Base-by-base conservation (phyloP, 2,113 vertebrate genomes). In the Pleuronectes platessa region DNA sequence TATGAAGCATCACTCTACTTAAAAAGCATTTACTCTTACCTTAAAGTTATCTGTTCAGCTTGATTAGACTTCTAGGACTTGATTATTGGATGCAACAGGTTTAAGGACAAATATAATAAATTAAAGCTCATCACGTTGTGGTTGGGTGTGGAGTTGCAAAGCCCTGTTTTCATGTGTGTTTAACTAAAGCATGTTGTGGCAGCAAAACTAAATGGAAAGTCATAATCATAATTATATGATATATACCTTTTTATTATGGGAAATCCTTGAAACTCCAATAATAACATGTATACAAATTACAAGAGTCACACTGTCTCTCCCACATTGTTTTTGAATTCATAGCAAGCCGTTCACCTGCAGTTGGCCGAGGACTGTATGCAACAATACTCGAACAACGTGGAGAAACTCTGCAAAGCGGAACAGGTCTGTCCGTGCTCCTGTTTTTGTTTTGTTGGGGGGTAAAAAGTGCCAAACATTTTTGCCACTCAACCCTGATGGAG, bases 351-450 rank as follows among this genome's bases (percentile, higher is more conserved):
- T 54, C 96, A 99, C 90, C 95, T 99, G 79, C 95, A 94, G 70
- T 88, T 99, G 90, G 96, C 98, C 42, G 98, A 99, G 90, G 97
- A 98, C 61, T 98, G 98, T 90, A 99, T 99, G 98, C 91, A 23
- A 21, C 94, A 94, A 49, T 99, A 95, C 76, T 91, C 95, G 60
- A 85, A 93, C 79, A 95, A 95, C 3, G 93, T 98, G 88, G 97
- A 99, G 91, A 98, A 96, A 86, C 96, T 99, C 67, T 99, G 98
- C 93, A 98, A 97, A 95, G 94, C 95, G 51, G 98, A 99, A 79
- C 98, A 99, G 96, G 98, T 99, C 4, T 65, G 98, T 99, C 4
- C 61, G 11, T 27, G 5, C 13, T 62, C 20, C 0, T 35, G 8
- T 37, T 5, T 35, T 2, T 54, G 14, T 72, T 74, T 37, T 55